Evolutionary conservation across 2,888 invertebrate species (phyloP), one percentile per base, ranked within the genome.

Genomic region (Megaustenia siamemsis): DNA sequence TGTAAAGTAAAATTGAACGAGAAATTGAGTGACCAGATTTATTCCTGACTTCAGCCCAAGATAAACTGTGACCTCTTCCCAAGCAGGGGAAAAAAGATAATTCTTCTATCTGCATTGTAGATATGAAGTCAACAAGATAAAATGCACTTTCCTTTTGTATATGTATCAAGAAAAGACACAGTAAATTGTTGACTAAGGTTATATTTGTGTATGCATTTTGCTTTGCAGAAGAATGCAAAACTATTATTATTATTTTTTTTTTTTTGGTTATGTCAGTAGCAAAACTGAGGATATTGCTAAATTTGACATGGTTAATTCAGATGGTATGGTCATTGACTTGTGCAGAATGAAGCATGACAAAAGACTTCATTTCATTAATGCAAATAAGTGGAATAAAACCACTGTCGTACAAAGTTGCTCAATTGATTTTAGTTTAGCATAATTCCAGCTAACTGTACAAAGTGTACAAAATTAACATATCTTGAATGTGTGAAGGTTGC

Each of bases 371-470:
- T 32, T 73, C 45, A 28, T 73, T 49, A 28, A 73, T 21, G 3
- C 18, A 8, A n/a, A 66, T 24, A 75, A 66, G 66, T 35, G 66
- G 28, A 66, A 53, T 15, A 43, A 45, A 77, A 77, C n/a, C 43
- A 45, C 73, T 76, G 43, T 82, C 45, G 28, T 15, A 49, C 49
- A 76, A 35, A 28, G 18, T 82, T 82, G 82, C 82, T 82, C 82
- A 82, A 73, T 45, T 82, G 82, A 45, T 35, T 60, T n/a, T 71
- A 49, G 56, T n/a, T 81, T 45, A 81, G 81, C 71, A 71, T 81
- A 82, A 82, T 60, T 71, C 28, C 60, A 56, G 35, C 56, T 35
- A 15, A 49, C n/a, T 82, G 82, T 82, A 82, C 28, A 82, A 73
- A 82, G 60, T 82, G 73, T 82, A 82, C 21, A 73, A 60, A 71